Conservation (phyloP, 1,140 invertebrate species). For the Pseudomyrmex sp. region DNA sequence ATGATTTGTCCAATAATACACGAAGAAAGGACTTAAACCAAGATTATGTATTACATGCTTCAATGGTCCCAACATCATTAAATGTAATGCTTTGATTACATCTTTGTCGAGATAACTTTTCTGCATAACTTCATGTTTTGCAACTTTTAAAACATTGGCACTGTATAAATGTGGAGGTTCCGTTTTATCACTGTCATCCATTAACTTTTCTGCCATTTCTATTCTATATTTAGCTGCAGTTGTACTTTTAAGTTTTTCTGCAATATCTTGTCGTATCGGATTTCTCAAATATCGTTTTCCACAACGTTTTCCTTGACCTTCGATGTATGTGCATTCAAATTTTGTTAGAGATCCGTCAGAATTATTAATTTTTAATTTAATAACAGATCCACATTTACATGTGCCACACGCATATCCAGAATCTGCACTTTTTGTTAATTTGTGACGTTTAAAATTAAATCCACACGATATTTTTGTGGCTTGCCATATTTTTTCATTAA, state of each 20-base stretch:
- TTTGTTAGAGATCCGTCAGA: neutral
- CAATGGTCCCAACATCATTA: too few species aligned
- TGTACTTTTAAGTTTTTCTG: neutral
- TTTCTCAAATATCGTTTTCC: neutral
- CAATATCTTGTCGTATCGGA: neutral
- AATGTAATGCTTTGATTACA: neutral
- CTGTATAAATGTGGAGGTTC: constrained; percentile 21
- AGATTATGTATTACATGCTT: too few species aligned
- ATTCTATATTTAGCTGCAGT: too few species aligned
- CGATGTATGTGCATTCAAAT: neutral
- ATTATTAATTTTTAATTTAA: constrained; percentile 7
- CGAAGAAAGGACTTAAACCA: neutral
- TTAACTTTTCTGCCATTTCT: neutral
- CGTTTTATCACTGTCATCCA: neutral
- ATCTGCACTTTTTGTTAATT: neutral
- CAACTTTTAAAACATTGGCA: constrained; percentile 6
- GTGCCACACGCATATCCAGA: constrained; percentile 7
- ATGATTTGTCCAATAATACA: constrained; percentile 1
- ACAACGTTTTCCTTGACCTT: neutral
- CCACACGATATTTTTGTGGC: constrained; percentile 7
- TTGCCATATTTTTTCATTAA: constrained; percentile 10
- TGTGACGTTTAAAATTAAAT: constrained; percentile 25
- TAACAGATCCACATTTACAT: neutral
- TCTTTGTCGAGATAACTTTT: constrained; percentile 5
- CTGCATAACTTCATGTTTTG: neutral